These are phyloP conservation scores for Idaea biselata DNA, from an alignment of 2,888 invertebrate genomes.

Conservation along the genomic window DNA sequence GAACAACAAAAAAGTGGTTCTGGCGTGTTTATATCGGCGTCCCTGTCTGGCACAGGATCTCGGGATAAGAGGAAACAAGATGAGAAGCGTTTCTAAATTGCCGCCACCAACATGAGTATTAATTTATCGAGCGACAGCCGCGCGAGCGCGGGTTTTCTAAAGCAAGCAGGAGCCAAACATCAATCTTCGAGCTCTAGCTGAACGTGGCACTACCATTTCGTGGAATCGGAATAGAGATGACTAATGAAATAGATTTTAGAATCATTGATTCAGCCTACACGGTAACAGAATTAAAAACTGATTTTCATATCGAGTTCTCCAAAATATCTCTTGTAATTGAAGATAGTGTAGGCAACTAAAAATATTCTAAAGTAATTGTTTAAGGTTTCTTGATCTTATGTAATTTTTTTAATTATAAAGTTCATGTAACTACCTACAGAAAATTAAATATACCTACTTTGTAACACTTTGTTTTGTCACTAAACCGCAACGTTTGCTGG, in stretches of 20 bases:
- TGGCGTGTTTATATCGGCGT: constrained; percentile 54
- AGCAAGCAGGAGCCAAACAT: constrained; percentile 63
- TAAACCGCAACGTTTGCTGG: constrained; percentile 13
- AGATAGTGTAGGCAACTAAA: no score
- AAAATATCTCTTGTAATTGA: background rate
- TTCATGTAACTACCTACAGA: background rate
- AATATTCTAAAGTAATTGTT: no score
- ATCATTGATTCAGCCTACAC: constrained; percentile 15
- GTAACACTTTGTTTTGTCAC: constrained; percentile 7
- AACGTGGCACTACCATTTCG: constrained; percentile 39
- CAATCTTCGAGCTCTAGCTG: constrained; percentile 64
- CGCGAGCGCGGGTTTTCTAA: constrained; percentile 44
- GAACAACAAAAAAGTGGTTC: constrained; percentile 73
- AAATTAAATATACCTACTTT: constrained; percentile 9
- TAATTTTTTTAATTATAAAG: background rate
- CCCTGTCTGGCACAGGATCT: constrained; percentile 56
- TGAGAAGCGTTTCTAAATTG: constrained; percentile 60
- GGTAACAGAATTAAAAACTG: background rate
- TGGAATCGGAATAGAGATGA: constrained; percentile 47
- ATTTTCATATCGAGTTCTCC: background rate
- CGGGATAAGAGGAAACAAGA: constrained; percentile 56
- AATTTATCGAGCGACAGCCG: constrained; percentile 78
- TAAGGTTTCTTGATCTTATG: constrained; percentile 5
- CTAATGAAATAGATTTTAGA: constrained; percentile 23
- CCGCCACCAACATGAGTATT: constrained; percentile 70